Evolutionary conservation across 2,113 vertebrate species (phyloP), one percentile per base, ranked within the genome.

Genomic region (Pterocles orientalis): DNA sequence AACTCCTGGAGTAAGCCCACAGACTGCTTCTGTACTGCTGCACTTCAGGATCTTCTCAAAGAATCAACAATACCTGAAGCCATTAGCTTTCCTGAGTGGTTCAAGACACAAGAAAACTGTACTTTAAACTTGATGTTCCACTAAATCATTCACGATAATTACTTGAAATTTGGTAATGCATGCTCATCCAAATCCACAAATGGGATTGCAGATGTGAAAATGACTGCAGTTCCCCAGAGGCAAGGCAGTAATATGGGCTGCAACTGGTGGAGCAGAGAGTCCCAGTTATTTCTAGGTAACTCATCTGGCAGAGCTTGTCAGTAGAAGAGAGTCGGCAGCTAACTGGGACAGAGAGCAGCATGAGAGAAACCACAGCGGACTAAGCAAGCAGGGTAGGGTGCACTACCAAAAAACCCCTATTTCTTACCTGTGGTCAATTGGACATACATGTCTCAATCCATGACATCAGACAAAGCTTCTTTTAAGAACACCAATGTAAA

Each of bases 211-310:
- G 33, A 18, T 61, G 29, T 34, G 41, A 11, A 65, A 41, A 8
- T 7, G 29, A 26, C 28, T 29, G 24, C 29, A 77, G 24, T 0
- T 77, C 7, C 56, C 33, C 53, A 26, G 12, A 75, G 25, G 26
- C 36, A 65, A 33, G 82, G 71, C 68, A 80, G 24, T 8, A 7
- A 13, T 3, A 0, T 3, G 45, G 41, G 36, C 60, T 86, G 53
- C 45, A 41, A 43, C 5, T 2, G 14, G 19, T 14, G 53, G 65
- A 64, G 21, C 1, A 0, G 28, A 14, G 19, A 29, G 48, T n/a
- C 15, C 7, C 14, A 1, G 5, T 5, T 5, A 2, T 9, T 31
- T 2, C 0, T 2, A 33, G 21, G 7, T 15, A 39, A 36, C 28
- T n/a, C 12, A 3, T 1, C 10, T 23, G 21, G 18, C 50, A 34